Conservation (phyloP, 2,888 invertebrate species). For the Rhamnusium bicolor region DNA sequence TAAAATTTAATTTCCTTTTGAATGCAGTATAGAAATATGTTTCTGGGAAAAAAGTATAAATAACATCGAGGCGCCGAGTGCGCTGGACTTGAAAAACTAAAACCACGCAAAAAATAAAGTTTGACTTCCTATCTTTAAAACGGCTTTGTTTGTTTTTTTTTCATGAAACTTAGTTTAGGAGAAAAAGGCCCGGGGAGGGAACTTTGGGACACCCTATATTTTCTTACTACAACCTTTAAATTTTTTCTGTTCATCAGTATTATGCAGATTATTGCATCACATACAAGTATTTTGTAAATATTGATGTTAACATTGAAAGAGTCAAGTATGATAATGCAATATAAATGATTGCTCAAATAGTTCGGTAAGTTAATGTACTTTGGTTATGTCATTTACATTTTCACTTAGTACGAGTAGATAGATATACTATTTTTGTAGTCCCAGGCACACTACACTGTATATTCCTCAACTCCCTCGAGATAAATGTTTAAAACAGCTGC, state of each 20-base stretch:
- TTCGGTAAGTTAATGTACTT: not conserved
- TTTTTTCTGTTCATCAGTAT: not conserved
- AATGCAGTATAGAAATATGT: no score
- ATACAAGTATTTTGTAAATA: not conserved
- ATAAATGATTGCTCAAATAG: not conserved
- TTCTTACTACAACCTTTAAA: no score
- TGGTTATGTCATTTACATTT: constrained; percentile 21
- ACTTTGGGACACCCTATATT: no score
- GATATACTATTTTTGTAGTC: constrained; percentile 58
- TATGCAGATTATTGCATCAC: not conserved
- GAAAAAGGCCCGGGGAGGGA: no score
- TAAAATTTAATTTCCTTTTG: no score
- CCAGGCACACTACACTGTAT: constrained; percentile 50
- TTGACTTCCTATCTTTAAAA: no score
- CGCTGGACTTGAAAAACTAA: no score
- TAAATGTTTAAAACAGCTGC: constrained; percentile 54
- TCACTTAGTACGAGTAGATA: constrained; percentile 30
- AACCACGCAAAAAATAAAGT: no score
- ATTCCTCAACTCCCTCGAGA: constrained; percentile 46
- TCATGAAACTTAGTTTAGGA: no score
- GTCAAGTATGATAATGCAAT: not conserved
- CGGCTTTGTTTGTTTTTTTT: no score
- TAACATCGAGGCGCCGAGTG: no score
- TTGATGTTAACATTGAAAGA: not conserved
- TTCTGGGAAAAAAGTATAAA: no score